These are phyloP conservation scores for Gobiocypris rarus DNA, from an alignment of 2,113 vertebrate genomes.

Conservation along the genomic window DNA sequence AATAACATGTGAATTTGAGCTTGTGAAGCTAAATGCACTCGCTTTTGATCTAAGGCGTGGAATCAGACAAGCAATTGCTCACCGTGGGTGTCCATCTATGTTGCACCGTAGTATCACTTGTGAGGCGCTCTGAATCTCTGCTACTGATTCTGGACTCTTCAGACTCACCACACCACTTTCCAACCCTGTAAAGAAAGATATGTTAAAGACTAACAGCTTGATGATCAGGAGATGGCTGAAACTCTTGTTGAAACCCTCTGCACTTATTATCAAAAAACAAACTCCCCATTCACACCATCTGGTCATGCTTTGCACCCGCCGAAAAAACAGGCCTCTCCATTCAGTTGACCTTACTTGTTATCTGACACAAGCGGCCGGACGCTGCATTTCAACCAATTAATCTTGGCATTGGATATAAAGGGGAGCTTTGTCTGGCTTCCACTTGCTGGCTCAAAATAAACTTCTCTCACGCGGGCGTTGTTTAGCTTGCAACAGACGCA, in stretches of 20 bases:
- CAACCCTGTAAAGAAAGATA: conserved; percentile 75
- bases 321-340: conserved; percentile 44
- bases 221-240: background rate
- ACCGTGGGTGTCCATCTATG: conserved; percentile 88
- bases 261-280: conserved; percentile 44
- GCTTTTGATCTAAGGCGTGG: background rate
- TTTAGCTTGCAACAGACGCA: conserved; percentile 42
- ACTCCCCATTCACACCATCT: conserved; percentile 47
- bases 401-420: conserved; percentile 59
- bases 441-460: conserved; percentile 53
- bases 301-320: conserved; percentile 27
- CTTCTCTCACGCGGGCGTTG: conserved; percentile 45
- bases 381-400: conserved; percentile 58
- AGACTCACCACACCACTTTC: conserved; percentile 81
- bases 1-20: background rate
- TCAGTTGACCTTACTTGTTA: conserved; percentile 51
- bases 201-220: conserved; percentile 1
- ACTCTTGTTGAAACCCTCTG: background rate
- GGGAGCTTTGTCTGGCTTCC: conserved; percentile 51
- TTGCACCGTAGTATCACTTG: conserved; percentile 80
- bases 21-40: background rate
- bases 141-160: conserved; percentile 76
- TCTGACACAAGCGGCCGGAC: conserved; percentile 48
- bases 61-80: conserved; percentile 58
- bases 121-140: conserved; percentile 81